These are phyloP conservation scores for Teleogryllus occipitalis DNA, from an alignment of 1,140 invertebrate genomes.

Conservation along the genomic window DNA sequence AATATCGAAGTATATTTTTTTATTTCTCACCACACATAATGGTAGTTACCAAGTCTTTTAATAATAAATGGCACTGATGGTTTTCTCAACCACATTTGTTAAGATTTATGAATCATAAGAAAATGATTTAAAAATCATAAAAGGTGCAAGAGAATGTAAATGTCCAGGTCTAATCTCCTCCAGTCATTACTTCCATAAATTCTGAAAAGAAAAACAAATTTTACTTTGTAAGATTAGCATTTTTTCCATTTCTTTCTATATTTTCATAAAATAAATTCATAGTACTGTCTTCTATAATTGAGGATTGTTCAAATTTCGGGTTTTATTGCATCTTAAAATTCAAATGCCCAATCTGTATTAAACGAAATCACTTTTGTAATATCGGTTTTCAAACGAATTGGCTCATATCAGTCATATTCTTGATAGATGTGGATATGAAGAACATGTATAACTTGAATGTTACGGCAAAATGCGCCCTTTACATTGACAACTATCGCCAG, in stretches of 20 bases:
- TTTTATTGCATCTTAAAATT: not conserved
- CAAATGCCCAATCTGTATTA: too few relatives aligned
- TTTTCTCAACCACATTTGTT: not conserved
- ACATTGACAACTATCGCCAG: too few relatives aligned
- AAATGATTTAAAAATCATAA: not conserved
- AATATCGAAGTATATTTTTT: not conserved
- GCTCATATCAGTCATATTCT: not conserved
- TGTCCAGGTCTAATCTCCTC: not conserved
- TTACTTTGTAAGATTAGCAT: too few relatives aligned
- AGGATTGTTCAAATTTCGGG: not conserved
- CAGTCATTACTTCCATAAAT: not conserved
- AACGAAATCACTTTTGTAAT: not conserved
- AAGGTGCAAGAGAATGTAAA: not conserved
- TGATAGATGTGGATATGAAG: too few relatives aligned
- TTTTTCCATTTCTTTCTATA: too few relatives aligned
- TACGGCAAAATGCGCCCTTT: too few relatives aligned
- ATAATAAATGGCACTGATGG: not conserved
- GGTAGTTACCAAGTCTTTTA: not conserved
- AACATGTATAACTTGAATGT: too few relatives aligned
- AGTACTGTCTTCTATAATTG: too few relatives aligned
- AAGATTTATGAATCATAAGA: not conserved
- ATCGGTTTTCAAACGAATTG: not conserved
- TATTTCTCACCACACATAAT: not conserved
- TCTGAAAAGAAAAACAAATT: not conserved
- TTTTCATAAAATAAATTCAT: too few relatives aligned